phyloP scores from a whole-genome alignment of 2,888 invertebrate genomes.

The Ectobius pallidus region DNA sequence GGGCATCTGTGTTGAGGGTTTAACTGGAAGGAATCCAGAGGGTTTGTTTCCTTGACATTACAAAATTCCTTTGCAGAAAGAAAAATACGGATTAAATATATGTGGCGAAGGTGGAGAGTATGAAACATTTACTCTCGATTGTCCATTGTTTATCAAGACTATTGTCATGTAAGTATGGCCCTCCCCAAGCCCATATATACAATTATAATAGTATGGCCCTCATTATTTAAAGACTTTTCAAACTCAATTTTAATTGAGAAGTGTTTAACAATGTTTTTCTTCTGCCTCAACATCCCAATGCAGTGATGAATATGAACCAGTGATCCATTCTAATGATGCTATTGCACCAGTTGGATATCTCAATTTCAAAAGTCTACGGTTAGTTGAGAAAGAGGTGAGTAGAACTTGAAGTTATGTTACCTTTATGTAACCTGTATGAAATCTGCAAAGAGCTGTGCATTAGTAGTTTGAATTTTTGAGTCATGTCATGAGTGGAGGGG shows the following conservation, averaged over 20 bases:
- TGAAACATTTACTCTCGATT: constrained; percentile 96
- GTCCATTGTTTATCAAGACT: constrained; percentile 90
- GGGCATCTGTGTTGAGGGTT: constrained; percentile 21
- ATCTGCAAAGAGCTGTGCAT: too few species aligned
- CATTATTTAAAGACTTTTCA: too few species aligned
- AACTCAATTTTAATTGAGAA: too few species aligned
- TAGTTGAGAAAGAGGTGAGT: constrained; percentile 69
- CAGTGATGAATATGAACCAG: constrained; percentile 84
- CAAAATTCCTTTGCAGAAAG: constrained; percentile 62
- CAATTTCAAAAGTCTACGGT: constrained; percentile 81
- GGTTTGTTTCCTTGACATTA: constrained; percentile 37
- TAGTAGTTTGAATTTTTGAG: too few species aligned
- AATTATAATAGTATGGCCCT: too few species aligned
- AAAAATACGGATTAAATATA: constrained; percentile 92
- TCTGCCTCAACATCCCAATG: too few species aligned
- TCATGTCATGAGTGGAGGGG: too few species aligned
- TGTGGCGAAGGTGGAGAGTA: constrained; percentile 99
- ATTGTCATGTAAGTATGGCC: constrained; percentile 81
- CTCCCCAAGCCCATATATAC: constrained; percentile 9
- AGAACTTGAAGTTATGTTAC: too few species aligned
- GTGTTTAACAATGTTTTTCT: too few species aligned
- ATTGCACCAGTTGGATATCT: constrained; percentile 95
- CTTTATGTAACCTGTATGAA: too few species aligned
- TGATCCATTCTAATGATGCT: constrained; percentile 89
- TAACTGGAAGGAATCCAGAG: constrained; percentile 27